phyloP scores from a whole-genome alignment of 2,888 invertebrate genomes.

The Rugalucina vietnamica region DNA sequence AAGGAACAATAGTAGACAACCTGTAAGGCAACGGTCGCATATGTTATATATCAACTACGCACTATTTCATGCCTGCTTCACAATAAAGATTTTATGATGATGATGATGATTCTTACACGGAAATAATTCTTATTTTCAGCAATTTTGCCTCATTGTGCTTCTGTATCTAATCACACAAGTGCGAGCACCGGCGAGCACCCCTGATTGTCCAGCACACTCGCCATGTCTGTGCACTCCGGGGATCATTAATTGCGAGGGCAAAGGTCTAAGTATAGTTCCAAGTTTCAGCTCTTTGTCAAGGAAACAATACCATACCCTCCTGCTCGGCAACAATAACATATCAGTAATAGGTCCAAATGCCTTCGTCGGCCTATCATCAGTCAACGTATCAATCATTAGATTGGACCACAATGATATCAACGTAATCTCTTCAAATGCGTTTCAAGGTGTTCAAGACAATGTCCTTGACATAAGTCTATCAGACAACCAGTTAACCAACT shows the following conservation, averaged over 20 bases:
- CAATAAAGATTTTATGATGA: too few relatives aligned
- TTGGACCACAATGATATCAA: slow-evolving; percentile 52
- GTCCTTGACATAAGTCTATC: slow-evolving; percentile 41
- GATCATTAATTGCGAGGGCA: slow-evolving; percentile 45
- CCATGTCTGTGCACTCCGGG: slow-evolving; percentile 47
- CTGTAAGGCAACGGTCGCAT: too few relatives aligned
- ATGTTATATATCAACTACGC: too few relatives aligned
- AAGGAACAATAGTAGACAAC: too few relatives aligned
- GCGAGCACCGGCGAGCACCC: too few relatives aligned
- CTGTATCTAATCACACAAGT: too few relatives aligned
- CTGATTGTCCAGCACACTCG: slow-evolving; percentile 16
- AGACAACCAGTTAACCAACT: slow-evolving; percentile 36
- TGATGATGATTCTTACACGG: too few relatives aligned
- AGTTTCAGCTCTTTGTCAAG: not conserved
- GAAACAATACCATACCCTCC: not conserved
- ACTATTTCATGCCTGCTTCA: too few relatives aligned
- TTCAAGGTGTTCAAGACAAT: slow-evolving; percentile 26
- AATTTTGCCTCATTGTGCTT: too few relatives aligned
- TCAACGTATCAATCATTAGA: slow-evolving; percentile 37
- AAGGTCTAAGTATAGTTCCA: slow-evolving; percentile 33
- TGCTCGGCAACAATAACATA: slow-evolving; percentile 25
- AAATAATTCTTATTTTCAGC: too few relatives aligned
- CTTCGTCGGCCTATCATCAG: slow-evolving; percentile 25
- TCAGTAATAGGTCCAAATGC: slow-evolving; percentile 21
- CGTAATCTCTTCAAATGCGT: slow-evolving; percentile 34